Evolutionary conservation across 1,140 invertebrate genomes (phyloP).

Genomic region (Cotesia typhae): DNA sequence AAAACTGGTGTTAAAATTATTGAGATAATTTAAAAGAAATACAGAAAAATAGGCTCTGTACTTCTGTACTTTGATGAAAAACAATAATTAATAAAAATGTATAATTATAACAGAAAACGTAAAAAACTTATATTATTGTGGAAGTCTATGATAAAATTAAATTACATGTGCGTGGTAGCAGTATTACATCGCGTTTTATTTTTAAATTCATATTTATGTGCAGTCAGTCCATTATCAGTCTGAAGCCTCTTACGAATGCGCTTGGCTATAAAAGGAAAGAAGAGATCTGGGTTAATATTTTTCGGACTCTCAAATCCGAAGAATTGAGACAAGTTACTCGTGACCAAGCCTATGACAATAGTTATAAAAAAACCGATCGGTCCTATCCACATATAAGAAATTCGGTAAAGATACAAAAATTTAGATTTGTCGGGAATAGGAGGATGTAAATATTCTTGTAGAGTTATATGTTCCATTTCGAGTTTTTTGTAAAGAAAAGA

Average conservation of each 20-base stretch:
- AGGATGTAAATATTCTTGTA: too few relatives aligned
- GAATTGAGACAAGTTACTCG: constrained; percentile 60
- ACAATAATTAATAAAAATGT: too few relatives aligned
- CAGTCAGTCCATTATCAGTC: not conserved
- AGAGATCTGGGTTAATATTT: constrained; percentile 69
- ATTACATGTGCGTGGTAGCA: constrained; percentile 64
- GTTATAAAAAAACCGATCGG: constrained; percentile 75
- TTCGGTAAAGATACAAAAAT: constrained; percentile 69
- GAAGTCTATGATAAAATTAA: not conserved
- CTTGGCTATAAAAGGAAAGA: constrained; percentile 70
- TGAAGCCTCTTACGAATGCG: constrained; percentile 50
- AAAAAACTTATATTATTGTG: too few relatives aligned
- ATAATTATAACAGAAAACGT: too few relatives aligned
- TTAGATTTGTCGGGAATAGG: constrained; percentile 32
- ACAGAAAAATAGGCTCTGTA: too few relatives aligned
- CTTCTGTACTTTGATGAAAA: too few relatives aligned
- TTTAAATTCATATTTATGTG: constrained; percentile 42
- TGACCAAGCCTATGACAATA: constrained; percentile 72
- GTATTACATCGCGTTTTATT: constrained; percentile 67
- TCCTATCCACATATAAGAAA: constrained; percentile 90
- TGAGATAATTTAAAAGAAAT: too few relatives aligned
- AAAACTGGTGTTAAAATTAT: too few relatives aligned
- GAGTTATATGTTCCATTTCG: too few relatives aligned
- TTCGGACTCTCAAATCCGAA: constrained; percentile 41
- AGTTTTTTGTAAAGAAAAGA: not conserved